Percentiles rank a stretch among this genome's conserved stretches.
Conservation (phyloP, 2,888 invertebrate species). For the Cheilosia impressa region DNA sequence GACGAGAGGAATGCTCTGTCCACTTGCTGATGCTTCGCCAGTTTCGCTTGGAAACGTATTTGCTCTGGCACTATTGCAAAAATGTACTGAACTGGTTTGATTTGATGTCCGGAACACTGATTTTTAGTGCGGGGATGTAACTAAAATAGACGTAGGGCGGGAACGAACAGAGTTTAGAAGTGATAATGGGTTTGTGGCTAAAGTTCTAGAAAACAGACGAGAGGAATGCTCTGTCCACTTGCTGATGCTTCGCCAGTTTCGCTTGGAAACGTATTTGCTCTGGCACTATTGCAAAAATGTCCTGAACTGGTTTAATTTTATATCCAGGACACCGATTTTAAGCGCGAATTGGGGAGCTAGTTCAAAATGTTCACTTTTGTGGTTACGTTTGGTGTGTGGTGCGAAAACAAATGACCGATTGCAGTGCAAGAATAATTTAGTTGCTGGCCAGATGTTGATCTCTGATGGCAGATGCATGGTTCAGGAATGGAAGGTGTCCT, state of each 20-base stretch:
- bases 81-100: slow-evolving; percentile 47
- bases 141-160: too few relatives aligned
- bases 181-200: slow-evolving; percentile 76
- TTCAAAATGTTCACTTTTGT: not conserved
- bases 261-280: slow-evolving; percentile 38
- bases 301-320: slow-evolving; percentile 11
- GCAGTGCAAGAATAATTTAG: too few relatives aligned
- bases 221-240: slow-evolving; percentile 57
- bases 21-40: slow-evolving; percentile 74
- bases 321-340: slow-evolving; percentile 68
- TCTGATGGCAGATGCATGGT: too few relatives aligned
- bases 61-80: slow-evolving; percentile 77
- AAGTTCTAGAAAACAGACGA: slow-evolving; percentile 78
- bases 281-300: slow-evolving; percentile 77
- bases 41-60: slow-evolving; percentile 21
- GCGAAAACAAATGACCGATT: too few relatives aligned
- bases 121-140: slow-evolving; percentile 59
- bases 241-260: slow-evolving; percentile 73
- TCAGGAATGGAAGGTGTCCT: too few relatives aligned
- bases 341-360: not conserved
- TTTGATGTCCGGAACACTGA: slow-evolving; percentile 58
- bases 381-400: not conserved
- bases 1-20: slow-evolving; percentile 61
- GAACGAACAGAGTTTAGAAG: too few relatives aligned
- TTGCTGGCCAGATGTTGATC: too few relatives aligned